phyloP scores from a whole-genome alignment of 1,140 invertebrate genomes.

The Rhyacophila brunnea region DNA sequence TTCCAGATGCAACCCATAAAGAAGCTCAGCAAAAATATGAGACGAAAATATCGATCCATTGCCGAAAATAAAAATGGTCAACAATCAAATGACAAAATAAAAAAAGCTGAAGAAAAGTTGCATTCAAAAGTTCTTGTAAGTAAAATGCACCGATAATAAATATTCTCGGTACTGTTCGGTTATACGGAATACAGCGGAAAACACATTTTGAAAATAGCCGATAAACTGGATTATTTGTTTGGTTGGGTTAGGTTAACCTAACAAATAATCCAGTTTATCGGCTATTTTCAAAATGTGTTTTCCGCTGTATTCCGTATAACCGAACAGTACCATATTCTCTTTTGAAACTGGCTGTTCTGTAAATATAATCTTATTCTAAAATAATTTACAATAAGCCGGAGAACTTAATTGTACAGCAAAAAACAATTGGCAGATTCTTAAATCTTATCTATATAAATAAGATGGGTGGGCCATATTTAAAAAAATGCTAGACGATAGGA shows the following conservation, averaged over 20 bases:
- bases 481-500: too few relatives aligned
- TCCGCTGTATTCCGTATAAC: too few relatives aligned
- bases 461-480: too few relatives aligned
- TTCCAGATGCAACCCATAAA: conserved; percentile 9
- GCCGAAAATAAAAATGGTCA: conserved; percentile 14
- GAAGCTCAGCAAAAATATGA: conserved; percentile 3
- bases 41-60: conserved; percentile 3
- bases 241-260: too few relatives aligned
- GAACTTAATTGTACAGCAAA: neutral
- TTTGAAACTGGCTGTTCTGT: neutral
- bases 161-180: too few relatives aligned
- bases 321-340: neutral
- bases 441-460: neutral
- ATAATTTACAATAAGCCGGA: neutral
- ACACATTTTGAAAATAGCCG: too few relatives aligned
- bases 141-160: too few relatives aligned
- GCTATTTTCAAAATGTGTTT: too few relatives aligned
- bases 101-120: conserved; percentile 1
- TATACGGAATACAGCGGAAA: too few relatives aligned
- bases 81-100: conserved; percentile 3
- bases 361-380: neutral
- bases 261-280: too few relatives aligned
- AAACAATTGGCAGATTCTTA: neutral
- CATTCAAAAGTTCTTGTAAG: conserved; percentile 2
- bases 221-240: too few relatives aligned